phyloP scores from a whole-genome alignment of 2,113 vertebrate genomes.

The Apus apus region DNA sequence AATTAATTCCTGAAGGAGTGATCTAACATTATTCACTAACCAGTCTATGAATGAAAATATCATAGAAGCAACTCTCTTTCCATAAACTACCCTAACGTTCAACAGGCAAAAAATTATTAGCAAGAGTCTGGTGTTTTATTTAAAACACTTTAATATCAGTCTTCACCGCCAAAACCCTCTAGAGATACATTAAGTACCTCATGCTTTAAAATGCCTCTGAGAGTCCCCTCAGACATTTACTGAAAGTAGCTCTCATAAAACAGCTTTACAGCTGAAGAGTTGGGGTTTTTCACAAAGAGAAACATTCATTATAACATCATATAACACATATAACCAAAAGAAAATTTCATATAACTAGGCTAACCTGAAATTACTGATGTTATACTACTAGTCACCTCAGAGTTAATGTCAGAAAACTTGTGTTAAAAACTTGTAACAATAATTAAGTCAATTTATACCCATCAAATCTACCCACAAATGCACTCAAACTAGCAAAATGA shows the following conservation, averaged over 20 bases:
- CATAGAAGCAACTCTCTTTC: background rate
- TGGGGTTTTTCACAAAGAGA: background rate
- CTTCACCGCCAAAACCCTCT: background rate
- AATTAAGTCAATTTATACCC: background rate
- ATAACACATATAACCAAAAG: background rate
- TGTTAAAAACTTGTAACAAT: background rate
- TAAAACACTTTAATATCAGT: background rate
- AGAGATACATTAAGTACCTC: background rate
- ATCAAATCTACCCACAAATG: background rate
- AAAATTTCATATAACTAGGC: background rate
- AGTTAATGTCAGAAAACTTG: background rate
- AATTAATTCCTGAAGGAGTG: background rate
- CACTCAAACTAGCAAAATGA: background rate
- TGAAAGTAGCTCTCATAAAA: constrained; percentile 1
- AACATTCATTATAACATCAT: background rate
- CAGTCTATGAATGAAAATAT: background rate
- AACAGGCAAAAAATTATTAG: background rate
- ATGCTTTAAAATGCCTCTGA: background rate
- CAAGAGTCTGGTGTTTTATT: background rate
- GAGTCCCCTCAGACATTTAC: background rate
- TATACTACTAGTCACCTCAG: background rate
- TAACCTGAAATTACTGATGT: background rate
- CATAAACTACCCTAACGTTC: background rate
- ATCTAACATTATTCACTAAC: background rate
- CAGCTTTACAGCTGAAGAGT: background rate